A percentile compares a stretch with the other conserved stretches of the same genome.
phyloP scores from a whole-genome alignment of 2,888 invertebrate genomes.

The Nomada lathburiana region DNA sequence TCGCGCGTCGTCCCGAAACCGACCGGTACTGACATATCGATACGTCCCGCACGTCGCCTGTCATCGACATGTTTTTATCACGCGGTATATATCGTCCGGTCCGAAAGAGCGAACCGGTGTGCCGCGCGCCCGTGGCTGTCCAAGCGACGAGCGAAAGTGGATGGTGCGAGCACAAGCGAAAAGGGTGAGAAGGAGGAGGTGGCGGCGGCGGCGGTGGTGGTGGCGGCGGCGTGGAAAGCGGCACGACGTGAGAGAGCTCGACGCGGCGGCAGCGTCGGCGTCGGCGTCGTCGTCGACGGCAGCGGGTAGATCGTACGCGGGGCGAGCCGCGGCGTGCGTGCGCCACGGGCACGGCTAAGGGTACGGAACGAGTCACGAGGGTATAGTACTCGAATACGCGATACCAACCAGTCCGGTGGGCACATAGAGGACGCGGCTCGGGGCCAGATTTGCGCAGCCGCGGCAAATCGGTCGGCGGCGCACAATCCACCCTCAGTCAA shows the following conservation, averaged over 20 bases:
- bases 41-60: slow-evolving; percentile 61
- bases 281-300: slow-evolving; percentile 49
- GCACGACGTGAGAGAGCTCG: slow-evolving; percentile 49
- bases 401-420: slow-evolving; percentile 52
- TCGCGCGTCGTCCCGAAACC: slow-evolving; percentile 22
- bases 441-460: slow-evolving; percentile 85
- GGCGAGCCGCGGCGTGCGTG: slow-evolving; percentile 61
- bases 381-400: slow-evolving; percentile 51
- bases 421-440: slow-evolving; percentile 76
- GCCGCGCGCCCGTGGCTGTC: slow-evolving; percentile 33
- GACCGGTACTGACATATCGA: slow-evolving; percentile 50
- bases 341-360: slow-evolving; percentile 22
- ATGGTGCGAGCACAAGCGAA: slow-evolving; percentile 30
- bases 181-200: slow-evolving; percentile 19
- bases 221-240: slow-evolving; percentile 38
- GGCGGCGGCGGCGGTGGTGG: background rate
- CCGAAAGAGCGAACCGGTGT: background rate
- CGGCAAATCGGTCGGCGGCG: slow-evolving; percentile 85
- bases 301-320: slow-evolving; percentile 72
- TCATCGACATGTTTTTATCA: slow-evolving; percentile 73
- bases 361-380: slow-evolving; percentile 52
- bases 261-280: slow-evolving; percentile 56
- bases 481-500: slow-evolving; percentile 82
- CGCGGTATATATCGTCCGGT: slow-evolving; percentile 35
- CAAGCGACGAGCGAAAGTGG: slow-evolving; percentile 40